Base-by-base conservation (phyloP, 2,888 invertebrate species). In the Bruchidius siliquastri region DNA sequence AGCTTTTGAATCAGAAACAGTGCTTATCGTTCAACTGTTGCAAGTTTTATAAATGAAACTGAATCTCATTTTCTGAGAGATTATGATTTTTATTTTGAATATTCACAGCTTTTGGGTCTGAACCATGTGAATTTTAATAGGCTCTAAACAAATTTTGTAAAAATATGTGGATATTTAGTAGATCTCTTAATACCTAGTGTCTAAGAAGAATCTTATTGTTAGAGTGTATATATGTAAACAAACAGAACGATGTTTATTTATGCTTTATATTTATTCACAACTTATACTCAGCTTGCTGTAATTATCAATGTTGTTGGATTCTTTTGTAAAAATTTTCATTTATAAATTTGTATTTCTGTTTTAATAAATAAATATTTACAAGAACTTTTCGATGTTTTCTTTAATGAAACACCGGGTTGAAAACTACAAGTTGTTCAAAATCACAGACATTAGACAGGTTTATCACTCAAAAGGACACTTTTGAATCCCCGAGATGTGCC, bases 161-260 rank as follows among this genome's bases (percentile, higher is more conserved):
- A 83, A 83, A 85, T 86, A 86, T 86, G 86, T 86, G 86, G 86
- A 86, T 86, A 86, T 86, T 84, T 83, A 82, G 84, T 85, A 86
- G 84, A 85, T 83, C 81, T 81, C 81, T 80, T 79, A 83, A 82
- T 82, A 81, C 80, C 80, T 78, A 76, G 76, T 74, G 73, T 78
- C 78, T 79, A 80, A 78, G 78, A 78, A 77, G 76, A 79, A 77
- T 80, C 79, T 80, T 80, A 81, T 79, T 80, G 79, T 79, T 82
- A 80, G 80, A 78, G 77, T 81, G 80, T 82, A 82, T 81, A 81
- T 82, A 81, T 81, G 81, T 81, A 80, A 79, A 80, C 80, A 80
- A 77, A 80, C 76, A 78, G 78, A 79, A 75, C 74, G 72, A 76
- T 77, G 75, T 79, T 81, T 80, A 81, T 81, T 79, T 77, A 81